Conservation (phyloP, 2,113 vertebrate genomes). For the Scophthalmus maximus region DNA sequence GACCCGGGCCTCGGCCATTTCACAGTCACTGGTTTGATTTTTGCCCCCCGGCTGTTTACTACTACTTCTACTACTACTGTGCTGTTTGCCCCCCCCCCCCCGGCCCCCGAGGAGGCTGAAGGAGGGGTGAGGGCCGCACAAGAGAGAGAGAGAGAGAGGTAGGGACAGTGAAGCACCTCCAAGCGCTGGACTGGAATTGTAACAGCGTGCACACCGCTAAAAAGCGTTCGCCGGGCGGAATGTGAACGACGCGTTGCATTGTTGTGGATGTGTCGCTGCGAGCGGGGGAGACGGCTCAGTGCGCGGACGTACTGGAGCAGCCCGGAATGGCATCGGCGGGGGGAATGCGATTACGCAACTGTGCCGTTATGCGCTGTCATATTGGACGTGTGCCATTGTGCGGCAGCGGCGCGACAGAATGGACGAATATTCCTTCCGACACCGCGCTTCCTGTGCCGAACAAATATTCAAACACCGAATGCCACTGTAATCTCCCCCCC, state of each 20-base stretch:
- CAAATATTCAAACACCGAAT: constrained; percentile 25
- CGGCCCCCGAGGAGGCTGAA: constrained; percentile 23
- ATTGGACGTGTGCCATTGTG: constrained; percentile 54
- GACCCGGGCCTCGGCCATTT: constrained; percentile 59
- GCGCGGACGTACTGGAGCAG: constrained; percentile 34
- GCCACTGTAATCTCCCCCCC: constrained; percentile 40
- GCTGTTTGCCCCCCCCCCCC: constrained; percentile 31
- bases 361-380: constrained; percentile 65
- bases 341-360: constrained; percentile 61
- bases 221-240: constrained; percentile 22
- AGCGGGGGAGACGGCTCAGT: constrained; percentile 48
- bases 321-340: not conserved
- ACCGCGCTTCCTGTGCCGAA: constrained; percentile 20
- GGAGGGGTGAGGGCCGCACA: constrained; percentile 11
- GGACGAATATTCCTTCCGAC: constrained; percentile 54
- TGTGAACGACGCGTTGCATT: constrained; percentile 62
- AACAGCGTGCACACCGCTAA: constrained; percentile 59
- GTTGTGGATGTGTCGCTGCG: constrained; percentile 50
- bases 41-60: constrained; percentile 63
- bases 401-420: not conserved
- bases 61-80: constrained; percentile 33
- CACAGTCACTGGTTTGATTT: constrained; percentile 64
- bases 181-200: constrained; percentile 27
- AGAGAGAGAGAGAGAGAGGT: constrained; percentile 8
- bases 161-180: constrained; percentile 15